Percentiles rank a stretch among this genome's conserved stretches.
Conservation (phyloP, 1,140 invertebrate genomes). For the Agrypnia vestita region DNA sequence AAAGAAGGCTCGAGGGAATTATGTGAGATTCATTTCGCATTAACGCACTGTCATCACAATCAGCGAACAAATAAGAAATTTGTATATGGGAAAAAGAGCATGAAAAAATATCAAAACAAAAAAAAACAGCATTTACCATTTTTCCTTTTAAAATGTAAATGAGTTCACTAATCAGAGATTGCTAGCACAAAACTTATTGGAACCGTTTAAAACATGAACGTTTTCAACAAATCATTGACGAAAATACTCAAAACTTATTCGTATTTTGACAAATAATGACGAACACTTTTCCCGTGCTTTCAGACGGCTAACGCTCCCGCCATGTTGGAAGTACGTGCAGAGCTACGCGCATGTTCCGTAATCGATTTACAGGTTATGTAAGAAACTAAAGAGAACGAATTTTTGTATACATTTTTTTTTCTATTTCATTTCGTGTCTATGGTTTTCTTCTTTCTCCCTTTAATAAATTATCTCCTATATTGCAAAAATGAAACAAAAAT, state of each 20-base stretch:
- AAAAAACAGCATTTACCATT: constrained; percentile 56
- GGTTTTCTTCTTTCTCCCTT: constrained; percentile 49
- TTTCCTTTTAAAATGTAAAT: constrained; percentile 41
- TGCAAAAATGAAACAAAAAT: constrained; percentile 14
- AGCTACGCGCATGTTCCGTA: constrained; percentile 61
- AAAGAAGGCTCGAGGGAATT: not conserved
- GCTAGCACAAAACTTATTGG: constrained; percentile 34
- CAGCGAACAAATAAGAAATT: not conserved
- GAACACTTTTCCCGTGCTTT: constrained; percentile 62
- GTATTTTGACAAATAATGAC: constrained; percentile 65
- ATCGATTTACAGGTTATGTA: constrained; percentile 63
- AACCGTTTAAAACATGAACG: constrained; percentile 58
- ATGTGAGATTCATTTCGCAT: not conserved
- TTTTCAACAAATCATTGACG: constrained; percentile 62
- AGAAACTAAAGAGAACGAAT: constrained; percentile 55
- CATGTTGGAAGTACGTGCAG: constrained; percentile 64
- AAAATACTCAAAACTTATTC: constrained; percentile 56
- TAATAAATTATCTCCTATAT: not conserved
- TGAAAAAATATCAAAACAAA: constrained; percentile 59
- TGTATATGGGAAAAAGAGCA: constrained; percentile 40
- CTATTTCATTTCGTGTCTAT: constrained; percentile 47
- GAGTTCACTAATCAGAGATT: constrained; percentile 7
- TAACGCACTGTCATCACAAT: not conserved
- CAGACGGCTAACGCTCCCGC: constrained; percentile 72
- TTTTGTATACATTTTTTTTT: constrained; percentile 55